Evolutionary conservation across 2,888 invertebrate genomes (phyloP).

Genomic region (Baccha elongata): DNA sequence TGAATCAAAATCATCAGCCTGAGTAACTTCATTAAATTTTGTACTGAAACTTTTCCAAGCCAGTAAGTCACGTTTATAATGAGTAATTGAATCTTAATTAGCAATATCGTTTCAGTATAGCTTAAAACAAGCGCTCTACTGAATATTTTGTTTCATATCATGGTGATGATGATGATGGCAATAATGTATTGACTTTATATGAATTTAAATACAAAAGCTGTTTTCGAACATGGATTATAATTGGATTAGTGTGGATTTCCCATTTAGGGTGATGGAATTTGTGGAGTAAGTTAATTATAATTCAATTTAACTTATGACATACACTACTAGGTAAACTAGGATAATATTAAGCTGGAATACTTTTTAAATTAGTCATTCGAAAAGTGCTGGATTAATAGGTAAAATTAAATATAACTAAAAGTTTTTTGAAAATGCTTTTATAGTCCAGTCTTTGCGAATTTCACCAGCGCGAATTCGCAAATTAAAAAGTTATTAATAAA

Average conservation of each 20-base stretch:
- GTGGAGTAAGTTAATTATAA: too few relatives aligned
- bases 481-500: too few relatives aligned
- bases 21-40: conserved; percentile 5
- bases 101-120: background rate
- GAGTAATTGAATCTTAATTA: background rate
- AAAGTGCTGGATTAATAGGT: too few relatives aligned
- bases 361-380: too few relatives aligned
- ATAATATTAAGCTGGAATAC: too few relatives aligned
- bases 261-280: too few relatives aligned
- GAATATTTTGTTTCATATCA: background rate
- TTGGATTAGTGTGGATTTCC: background rate
- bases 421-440: too few relatives aligned
- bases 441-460: too few relatives aligned
- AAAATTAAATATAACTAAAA: too few relatives aligned
- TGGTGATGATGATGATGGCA: background rate
- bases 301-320: too few relatives aligned
- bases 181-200: background rate
- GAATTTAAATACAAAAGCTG: background rate
- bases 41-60: conserved; percentile 3
- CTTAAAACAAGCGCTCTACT: background rate
- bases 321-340: too few relatives aligned
- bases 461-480: too few relatives aligned
- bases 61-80: background rate
- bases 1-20: conserved; percentile 8
- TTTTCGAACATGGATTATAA: background rate